Percentiles rank a stretch among this genome's conserved stretches.
These are phyloP conservation scores for Manis javanica DNA, from an alignment of 2,797 vertebrate species.

Conservation along the genomic window DNA sequence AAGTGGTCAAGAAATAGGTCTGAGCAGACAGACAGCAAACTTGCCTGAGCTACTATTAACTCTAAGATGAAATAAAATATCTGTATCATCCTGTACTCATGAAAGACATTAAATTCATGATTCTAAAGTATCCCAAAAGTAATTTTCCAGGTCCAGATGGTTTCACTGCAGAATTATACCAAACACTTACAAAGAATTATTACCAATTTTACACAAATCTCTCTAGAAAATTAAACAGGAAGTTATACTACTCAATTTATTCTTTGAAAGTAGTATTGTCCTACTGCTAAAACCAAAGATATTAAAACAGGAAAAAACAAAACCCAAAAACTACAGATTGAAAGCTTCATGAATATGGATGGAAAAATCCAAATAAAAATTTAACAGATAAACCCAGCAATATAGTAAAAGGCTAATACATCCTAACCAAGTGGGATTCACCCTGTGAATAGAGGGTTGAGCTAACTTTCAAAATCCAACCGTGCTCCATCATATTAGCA, in stretches of 20 bases:
- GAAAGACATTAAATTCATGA: background rate
- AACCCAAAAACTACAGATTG: background rate
- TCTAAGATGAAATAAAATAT: background rate
- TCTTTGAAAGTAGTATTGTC: background rate
- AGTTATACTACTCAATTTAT: background rate
- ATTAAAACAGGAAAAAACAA: background rate
- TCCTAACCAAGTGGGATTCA: background rate
- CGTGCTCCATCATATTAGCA: background rate
- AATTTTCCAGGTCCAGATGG: background rate
- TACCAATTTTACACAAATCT: background rate
- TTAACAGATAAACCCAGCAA: background rate
- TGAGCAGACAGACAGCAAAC: too few species aligned
- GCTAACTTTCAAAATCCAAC: background rate
- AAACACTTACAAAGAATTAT: background rate
- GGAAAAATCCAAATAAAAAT: background rate
- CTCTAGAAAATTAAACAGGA: background rate
- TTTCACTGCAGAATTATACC: background rate
- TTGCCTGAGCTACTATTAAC: background rate
- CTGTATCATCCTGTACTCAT: background rate
- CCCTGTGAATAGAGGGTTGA: background rate
- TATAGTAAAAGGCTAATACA: background rate
- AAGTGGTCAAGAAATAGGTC: background rate
- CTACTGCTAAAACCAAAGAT: background rate
- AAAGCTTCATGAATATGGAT: background rate
- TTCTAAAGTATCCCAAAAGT: background rate